These are phyloP conservation scores for Cochlearius cochlearius DNA, from an alignment of 2,113 vertebrate genomes.

Conservation along the genomic window DNA sequence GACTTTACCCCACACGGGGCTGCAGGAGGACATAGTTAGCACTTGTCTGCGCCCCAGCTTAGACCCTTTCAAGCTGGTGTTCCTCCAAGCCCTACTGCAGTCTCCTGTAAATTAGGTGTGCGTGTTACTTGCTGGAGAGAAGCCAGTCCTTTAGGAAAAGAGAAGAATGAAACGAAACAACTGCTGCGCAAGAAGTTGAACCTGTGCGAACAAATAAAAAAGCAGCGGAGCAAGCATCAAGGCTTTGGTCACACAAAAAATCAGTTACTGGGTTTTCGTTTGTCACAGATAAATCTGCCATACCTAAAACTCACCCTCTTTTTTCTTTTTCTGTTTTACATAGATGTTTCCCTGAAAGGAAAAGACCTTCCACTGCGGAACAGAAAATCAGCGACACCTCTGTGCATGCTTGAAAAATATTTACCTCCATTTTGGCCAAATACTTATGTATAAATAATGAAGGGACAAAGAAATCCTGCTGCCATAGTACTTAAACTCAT, in stretches of 20 bases:
- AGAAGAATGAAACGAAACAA: rapidly evolving
- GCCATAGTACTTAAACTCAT: background rate
- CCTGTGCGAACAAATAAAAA: background rate
- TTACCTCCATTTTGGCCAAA: background rate
- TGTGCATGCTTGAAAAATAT: background rate
- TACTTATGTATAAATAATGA: background rate
- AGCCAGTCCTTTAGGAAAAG: background rate
- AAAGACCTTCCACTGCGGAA: background rate
- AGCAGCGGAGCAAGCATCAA: background rate
- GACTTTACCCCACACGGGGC: rapidly evolving
- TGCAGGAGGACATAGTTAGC: background rate
- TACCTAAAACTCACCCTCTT: background rate
- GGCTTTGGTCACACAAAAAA: background rate
- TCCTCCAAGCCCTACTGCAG: background rate
- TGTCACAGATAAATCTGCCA: background rate
- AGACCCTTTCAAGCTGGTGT: background rate
- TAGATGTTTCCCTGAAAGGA: background rate
- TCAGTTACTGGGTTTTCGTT: background rate
- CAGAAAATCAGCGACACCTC: background rate
- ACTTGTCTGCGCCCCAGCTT: background rate
- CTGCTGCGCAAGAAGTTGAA: background rate
- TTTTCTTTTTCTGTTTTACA: background rate
- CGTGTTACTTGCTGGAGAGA: rapidly evolving
- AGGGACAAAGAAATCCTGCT: background rate
- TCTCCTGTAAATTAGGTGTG: background rate